phyloP scores from a whole-genome alignment of 2,888 invertebrate species.

The Meganola albula region DNA sequence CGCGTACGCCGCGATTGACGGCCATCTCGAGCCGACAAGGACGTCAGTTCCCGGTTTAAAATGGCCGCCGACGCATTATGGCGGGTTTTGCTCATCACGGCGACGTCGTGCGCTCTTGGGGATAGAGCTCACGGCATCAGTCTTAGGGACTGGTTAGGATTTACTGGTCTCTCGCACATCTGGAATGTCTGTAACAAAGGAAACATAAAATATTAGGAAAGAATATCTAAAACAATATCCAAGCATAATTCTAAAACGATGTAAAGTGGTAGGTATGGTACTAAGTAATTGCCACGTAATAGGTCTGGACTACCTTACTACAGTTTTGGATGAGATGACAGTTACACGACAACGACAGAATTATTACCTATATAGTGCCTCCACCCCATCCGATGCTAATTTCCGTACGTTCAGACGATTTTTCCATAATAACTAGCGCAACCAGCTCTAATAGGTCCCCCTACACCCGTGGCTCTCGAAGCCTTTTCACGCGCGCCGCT shows the following conservation, averaged over 20 bases:
- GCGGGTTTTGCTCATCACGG: constrained; percentile 77
- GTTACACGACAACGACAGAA: no score
- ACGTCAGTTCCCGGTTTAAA: constrained; percentile 70
- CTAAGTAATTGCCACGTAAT: no score
- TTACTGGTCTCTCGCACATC: constrained; percentile 45
- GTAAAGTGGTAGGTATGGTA: neutral
- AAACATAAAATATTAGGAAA: neutral
- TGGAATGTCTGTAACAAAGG: constrained; percentile 44
- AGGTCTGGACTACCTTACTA: no score
- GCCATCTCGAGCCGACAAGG: constrained; percentile 72
- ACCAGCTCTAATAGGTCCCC: no score
- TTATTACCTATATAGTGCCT: no score
- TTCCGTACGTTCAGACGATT: no score
- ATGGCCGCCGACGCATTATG: constrained; percentile 74
- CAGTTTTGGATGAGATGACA: no score
- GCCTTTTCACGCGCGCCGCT: no score
- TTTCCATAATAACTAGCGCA: no score
- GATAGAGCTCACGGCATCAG: constrained; percentile 69
- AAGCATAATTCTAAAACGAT: neutral
- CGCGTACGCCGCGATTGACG: constrained; percentile 57
- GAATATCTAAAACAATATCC: neutral
- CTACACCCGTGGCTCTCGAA: no score
- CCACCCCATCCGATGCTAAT: no score
- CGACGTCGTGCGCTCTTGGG: constrained; percentile 62
- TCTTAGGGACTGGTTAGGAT: constrained; percentile 38